Evolutionary conservation across 2,113 vertebrate genomes (phyloP).

Genomic region (Cryptomyrus ogoouensis): DNA sequence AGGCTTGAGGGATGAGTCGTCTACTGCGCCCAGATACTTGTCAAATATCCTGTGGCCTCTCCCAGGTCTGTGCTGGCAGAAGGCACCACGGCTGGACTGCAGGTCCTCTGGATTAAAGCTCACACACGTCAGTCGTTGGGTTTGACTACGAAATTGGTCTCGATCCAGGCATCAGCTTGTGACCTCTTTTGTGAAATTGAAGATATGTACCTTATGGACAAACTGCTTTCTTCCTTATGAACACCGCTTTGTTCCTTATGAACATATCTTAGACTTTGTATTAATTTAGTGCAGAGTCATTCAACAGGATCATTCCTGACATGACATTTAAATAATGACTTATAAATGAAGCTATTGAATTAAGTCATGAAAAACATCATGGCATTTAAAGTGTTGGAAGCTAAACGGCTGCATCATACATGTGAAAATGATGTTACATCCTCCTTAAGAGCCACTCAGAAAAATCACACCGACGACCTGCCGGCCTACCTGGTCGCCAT

Average conservation of each 20-base stretch:
- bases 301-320: neutral
- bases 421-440: constrained; percentile 27
- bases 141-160: neutral
- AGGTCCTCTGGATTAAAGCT: neutral
- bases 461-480: neutral
- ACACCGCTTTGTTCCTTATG: neutral
- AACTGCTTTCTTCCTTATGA: neutral
- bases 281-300: neutral
- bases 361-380: neutral
- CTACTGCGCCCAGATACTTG: neutral
- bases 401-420: neutral
- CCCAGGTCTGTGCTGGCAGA: neutral
- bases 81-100: neutral
- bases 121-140: neutral
- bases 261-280: neutral
- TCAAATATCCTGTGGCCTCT: neutral
- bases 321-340: neutral
- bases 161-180: neutral
- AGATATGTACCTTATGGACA: neutral
- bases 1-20: neutral
- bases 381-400: neutral
- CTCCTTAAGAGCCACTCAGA: neutral
- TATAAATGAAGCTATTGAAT: neutral
- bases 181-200: neutral
- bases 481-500: constrained; percentile 55